Conservation (phyloP, 2,888 invertebrate genomes). For the Drosophila multiciliata region DNA sequence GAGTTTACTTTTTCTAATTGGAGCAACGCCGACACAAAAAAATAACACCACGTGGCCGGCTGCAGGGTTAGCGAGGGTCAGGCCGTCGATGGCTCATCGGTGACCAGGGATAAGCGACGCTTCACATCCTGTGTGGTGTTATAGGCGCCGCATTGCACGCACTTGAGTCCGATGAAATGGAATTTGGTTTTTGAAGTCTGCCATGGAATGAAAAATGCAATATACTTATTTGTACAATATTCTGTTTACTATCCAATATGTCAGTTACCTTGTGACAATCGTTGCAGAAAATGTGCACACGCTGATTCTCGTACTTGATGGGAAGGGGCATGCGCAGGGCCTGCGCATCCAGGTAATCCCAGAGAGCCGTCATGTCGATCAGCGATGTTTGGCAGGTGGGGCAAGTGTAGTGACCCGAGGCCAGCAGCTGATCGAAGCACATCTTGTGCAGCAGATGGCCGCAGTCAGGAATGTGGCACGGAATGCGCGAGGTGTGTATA, state of each 20-base stretch:
- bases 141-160: slow-evolving; percentile 94
- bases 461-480: slow-evolving; percentile 95
- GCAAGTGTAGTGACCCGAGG: slow-evolving; percentile 93
- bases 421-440: slow-evolving; percentile 91
- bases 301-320: slow-evolving; percentile 91
- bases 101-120: slow-evolving; percentile 82
- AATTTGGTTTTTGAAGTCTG: slow-evolving; percentile 93
- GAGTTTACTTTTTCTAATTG: slow-evolving; percentile 20
- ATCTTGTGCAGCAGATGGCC: slow-evolving; percentile 94
- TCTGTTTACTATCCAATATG: neutral
- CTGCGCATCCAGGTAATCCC: slow-evolving; percentile 91
- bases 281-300: slow-evolving; percentile 93
- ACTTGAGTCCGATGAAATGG: slow-evolving; percentile 95
- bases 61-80: slow-evolving; percentile 60
- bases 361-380: slow-evolving; percentile 92
- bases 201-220: slow-evolving; percentile 59
- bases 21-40: slow-evolving; percentile 4
- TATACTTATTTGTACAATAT: neutral
- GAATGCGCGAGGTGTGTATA: slow-evolving; percentile 95
- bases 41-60: neutral
- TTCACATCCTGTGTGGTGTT: slow-evolving; percentile 91
- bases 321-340: slow-evolving; percentile 94
- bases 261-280: slow-evolving; percentile 93
- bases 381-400: slow-evolving; percentile 95
- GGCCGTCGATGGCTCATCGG: slow-evolving; percentile 82